phyloP scores from a whole-genome alignment of 2,888 invertebrate genomes.

The Cabera pusaria region DNA sequence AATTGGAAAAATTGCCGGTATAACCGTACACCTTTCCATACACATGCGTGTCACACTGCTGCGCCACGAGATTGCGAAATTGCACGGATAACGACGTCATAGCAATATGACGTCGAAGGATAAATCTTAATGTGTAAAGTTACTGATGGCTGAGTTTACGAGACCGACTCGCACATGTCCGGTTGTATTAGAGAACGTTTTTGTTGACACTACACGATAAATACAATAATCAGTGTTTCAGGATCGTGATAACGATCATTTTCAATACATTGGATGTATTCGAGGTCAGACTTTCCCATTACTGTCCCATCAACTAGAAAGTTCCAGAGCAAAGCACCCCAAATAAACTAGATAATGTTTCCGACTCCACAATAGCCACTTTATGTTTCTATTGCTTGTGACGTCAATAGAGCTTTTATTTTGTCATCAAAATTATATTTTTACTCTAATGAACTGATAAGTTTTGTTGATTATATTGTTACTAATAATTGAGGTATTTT shows the following conservation, averaged over 20 bases:
- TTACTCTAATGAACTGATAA: conserved; percentile 9
- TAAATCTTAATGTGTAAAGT: no score
- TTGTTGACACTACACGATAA: conserved; percentile 46
- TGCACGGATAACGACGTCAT: no score
- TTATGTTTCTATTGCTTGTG: conserved; percentile 4
- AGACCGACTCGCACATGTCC: no score
- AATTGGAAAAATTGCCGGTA: no score
- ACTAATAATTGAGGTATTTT: conserved; percentile 3
- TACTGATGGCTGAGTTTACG: no score
- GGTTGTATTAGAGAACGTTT: no score
- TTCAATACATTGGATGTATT: conserved; percentile 28
- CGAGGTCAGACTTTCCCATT: conserved; percentile 38
- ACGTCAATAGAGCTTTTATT: conserved; percentile 15
- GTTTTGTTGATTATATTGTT: conserved; percentile 8
- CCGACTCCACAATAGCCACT: no score
- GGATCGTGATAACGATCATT: conserved; percentile 39
- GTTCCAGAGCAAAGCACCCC: conserved; percentile 1
- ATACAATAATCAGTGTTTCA: conserved; percentile 46
- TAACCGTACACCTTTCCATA: no score
- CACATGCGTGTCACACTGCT: no score
- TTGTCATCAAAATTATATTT: conserved; percentile 12
- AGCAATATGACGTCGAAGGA: no score
- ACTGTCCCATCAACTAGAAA: conserved; percentile 28
- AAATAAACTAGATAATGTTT: neutral
- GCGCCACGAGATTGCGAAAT: no score